These are phyloP conservation scores for Gymnogyps californianus DNA, from an alignment of 2,113 vertebrate genomes.

Conservation along the genomic window DNA sequence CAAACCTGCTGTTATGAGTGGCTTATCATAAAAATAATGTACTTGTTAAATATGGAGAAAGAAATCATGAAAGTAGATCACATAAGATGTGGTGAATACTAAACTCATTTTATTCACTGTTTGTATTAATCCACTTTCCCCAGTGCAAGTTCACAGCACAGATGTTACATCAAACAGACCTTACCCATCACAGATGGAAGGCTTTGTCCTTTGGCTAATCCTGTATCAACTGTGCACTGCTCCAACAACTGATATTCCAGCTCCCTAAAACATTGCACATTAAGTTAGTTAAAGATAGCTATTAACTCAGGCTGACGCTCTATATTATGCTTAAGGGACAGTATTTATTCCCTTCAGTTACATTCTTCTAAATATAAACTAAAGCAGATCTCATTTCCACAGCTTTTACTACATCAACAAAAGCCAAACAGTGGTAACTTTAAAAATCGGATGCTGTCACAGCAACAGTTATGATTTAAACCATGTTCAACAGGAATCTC, in stretches of 20 bases:
- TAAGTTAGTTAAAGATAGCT: neutral
- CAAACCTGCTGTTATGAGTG: neutral
- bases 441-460: neutral
- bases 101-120: neutral
- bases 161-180: neutral
- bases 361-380: neutral
- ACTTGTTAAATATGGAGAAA: neutral
- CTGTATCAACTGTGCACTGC: constrained; percentile 90
- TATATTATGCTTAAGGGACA: rapidly evolving
- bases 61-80: neutral
- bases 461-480: neutral
- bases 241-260: constrained; percentile 86
- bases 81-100: rapidly evolving
- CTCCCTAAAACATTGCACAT: constrained; percentile 76
- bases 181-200: constrained; percentile 89
- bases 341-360: neutral
- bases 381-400: neutral
- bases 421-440: neutral
- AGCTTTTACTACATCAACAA: neutral
- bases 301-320: neutral
- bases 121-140: neutral
- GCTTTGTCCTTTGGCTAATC: constrained; percentile 84
- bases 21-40: neutral
- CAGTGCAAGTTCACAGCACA: neutral
- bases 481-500: neutral